phyloP scores from a whole-genome alignment of 2,113 vertebrate genomes.

The Notiomystis cincta region DNA sequence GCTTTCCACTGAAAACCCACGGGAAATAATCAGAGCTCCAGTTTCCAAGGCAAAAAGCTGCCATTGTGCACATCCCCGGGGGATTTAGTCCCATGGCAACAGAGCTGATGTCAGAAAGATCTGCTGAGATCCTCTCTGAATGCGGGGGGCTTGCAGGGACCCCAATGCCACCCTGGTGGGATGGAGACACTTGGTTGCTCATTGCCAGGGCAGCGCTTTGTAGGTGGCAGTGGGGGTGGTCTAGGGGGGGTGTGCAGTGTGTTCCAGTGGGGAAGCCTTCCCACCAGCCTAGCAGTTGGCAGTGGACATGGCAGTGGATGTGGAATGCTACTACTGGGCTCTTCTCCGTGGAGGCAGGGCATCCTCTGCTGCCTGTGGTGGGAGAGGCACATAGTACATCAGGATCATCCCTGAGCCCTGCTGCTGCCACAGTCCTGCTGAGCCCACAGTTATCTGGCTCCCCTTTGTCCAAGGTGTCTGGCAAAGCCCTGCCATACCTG shows the following conservation, averaged over 20 bases:
- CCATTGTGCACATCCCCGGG: rapidly evolving
- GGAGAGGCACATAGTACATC: rapidly evolving
- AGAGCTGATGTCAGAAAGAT: background rate
- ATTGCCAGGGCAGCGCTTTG: background rate
- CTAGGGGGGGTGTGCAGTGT: rapidly evolving
- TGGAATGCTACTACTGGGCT: background rate
- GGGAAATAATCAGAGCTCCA: background rate
- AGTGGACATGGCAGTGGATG: background rate
- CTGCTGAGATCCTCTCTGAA: background rate
- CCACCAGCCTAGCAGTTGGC: rapidly evolving
- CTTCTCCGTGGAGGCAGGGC: background rate
- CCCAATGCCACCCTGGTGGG: rapidly evolving
- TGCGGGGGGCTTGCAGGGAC: rapidly evolving
- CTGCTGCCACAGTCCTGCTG: rapidly evolving
- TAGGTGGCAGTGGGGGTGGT: background rate
- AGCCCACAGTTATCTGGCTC: background rate
- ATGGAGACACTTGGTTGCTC: rapidly evolving
- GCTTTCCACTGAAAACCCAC: background rate
- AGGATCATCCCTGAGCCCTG: background rate
- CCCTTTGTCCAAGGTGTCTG: background rate
- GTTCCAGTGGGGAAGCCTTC: background rate
- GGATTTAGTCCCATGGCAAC: background rate
- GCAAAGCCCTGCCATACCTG: background rate
- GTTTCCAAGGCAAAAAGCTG: background rate
- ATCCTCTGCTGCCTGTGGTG: background rate